phyloP scores from a whole-genome alignment of 2,113 vertebrate genomes.

The Lampris megalopsis region DNA sequence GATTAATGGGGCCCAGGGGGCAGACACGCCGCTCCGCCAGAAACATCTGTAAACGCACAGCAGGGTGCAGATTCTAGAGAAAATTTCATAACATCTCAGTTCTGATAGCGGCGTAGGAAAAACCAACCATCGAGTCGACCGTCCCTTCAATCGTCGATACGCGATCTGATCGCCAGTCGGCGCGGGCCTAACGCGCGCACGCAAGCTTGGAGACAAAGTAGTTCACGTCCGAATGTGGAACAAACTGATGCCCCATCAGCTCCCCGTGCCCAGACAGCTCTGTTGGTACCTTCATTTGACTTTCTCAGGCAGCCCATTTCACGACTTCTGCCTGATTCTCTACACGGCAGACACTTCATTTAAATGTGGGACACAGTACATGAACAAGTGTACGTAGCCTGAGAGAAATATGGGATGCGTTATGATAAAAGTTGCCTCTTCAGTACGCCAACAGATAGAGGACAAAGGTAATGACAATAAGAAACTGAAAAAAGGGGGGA shows the following conservation, averaged over 20 bases:
- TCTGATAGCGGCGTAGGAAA: no score
- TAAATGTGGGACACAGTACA: conserved; percentile 33
- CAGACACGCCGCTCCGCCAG: no score
- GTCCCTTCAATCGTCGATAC: no score
- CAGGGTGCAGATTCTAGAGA: no score
- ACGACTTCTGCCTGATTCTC: conserved; percentile 16
- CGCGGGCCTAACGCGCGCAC: conserved; percentile 36
- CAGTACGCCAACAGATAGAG: conserved; percentile 37
- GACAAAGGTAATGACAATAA: conserved; percentile 55
- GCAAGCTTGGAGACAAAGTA: conserved; percentile 17
- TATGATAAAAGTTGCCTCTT: conserved; percentile 45
- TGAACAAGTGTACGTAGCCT: conserved; percentile 28
- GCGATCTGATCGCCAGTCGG: no score
- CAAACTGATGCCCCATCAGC: conserved; percentile 11
- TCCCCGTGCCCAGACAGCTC: conserved; percentile 27
- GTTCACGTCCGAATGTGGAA: conserved; percentile 1
- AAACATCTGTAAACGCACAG: no score
- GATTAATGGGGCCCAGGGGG: no score
- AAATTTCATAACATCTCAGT: no score
- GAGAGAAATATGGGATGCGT: conserved; percentile 35
- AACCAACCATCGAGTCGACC: no score
- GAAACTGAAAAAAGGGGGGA: conserved; percentile 59
- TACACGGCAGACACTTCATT: conserved; percentile 13
- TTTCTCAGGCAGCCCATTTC: conserved; percentile 12
- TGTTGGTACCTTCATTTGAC: conserved; percentile 27